phyloP scores from a whole-genome alignment of 2,888 invertebrate species.

The Macrophya alboannulata region DNA sequence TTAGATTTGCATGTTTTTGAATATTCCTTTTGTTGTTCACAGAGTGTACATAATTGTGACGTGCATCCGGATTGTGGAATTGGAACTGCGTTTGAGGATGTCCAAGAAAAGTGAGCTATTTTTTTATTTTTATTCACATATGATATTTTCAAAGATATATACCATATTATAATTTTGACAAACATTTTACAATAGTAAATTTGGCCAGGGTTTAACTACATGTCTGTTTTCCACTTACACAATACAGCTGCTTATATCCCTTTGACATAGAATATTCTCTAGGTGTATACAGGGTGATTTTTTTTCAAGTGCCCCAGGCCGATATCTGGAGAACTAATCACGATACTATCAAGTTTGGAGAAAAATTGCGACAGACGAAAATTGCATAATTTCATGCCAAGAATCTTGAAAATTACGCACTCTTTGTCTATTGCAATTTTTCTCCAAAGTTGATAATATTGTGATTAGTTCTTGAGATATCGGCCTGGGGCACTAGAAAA shows the following conservation, averaged over 20 bases:
- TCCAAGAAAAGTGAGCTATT: constrained; percentile 77
- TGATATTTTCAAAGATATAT: constrained; percentile 54
- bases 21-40: constrained; percentile 56
- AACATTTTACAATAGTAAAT: constrained; percentile 18
- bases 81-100: constrained; percentile 81
- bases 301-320: too few species aligned
- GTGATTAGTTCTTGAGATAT: background rate
- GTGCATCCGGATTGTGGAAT: constrained; percentile 82
- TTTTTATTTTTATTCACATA: constrained; percentile 49
- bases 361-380: too few species aligned
- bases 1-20: constrained; percentile 45
- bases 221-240: constrained; percentile 61
- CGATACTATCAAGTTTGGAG: too few species aligned
- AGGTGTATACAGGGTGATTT: background rate
- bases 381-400: too few species aligned
- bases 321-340: too few species aligned
- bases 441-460: too few species aligned
- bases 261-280: constrained; percentile 7
- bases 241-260: constrained; percentile 8
- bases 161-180: background rate
- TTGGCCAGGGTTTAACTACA: constrained; percentile 67
- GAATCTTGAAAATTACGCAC: too few species aligned
- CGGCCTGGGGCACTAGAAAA: background rate
- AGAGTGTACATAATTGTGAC: constrained; percentile 82
- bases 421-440: too few species aligned